Conservation (phyloP, 1,140 invertebrate genomes). For the Lethrus apterus region DNA sequence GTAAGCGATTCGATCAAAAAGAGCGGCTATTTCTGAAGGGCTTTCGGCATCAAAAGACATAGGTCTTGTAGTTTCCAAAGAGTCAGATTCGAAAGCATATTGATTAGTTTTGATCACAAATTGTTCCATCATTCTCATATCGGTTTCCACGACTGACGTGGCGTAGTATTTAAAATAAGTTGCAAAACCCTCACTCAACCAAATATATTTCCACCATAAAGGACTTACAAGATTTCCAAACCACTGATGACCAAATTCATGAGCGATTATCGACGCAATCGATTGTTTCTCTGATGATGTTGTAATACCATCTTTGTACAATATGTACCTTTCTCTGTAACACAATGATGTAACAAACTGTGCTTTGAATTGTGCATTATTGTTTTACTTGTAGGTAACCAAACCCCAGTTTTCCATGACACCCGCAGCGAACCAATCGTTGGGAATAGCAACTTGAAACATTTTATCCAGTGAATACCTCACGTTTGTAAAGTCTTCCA, state of each 20-base stretch:
- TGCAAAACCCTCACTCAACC: constrained; percentile 5
- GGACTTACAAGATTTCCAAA: constrained; percentile 8
- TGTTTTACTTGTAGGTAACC: constrained; percentile 72
- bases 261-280: background rate
- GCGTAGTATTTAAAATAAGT: constrained; percentile 11
- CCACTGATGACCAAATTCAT: constrained; percentile 8
- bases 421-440: constrained; percentile 69
- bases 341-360: background rate
- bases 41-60: constrained; percentile 2
- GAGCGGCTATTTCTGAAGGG: background rate
- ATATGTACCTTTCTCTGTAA: constrained; percentile 2
- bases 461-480: constrained; percentile 42
- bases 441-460: constrained; percentile 62
- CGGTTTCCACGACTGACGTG: background rate
- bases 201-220: constrained; percentile 1
- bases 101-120: constrained; percentile 1
- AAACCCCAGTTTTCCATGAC: constrained; percentile 90
- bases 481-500: constrained; percentile 42
- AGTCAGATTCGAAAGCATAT: background rate
- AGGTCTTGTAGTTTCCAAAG: background rate
- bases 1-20: constrained; percentile 14
- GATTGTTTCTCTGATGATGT: background rate
- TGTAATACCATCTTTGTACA: background rate
- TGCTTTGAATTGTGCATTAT: background rate
- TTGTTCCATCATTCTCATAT: constrained; percentile 11